Conservation (phyloP, 2,888 invertebrate species). For the Drosophila barbarae region DNA sequence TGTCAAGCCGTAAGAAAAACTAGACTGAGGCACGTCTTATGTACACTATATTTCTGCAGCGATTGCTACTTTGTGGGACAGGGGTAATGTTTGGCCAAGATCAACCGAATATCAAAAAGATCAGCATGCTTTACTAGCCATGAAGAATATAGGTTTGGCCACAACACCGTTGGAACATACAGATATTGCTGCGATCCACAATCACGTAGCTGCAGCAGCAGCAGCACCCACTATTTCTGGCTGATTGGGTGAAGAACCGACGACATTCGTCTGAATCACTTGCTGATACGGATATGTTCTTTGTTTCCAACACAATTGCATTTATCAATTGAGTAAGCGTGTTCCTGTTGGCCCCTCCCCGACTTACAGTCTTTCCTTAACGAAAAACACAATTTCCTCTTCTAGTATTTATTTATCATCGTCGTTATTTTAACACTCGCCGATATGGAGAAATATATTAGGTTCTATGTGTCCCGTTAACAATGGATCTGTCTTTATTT, state of each 20-base stretch:
- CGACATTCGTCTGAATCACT: slow-evolving; percentile 28
- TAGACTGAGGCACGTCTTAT: slow-evolving; percentile 35
- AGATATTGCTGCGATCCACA: neutral
- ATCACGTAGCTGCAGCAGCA: slow-evolving; percentile 26
- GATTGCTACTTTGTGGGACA: slow-evolving; percentile 28
- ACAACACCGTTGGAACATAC: slow-evolving; percentile 10
- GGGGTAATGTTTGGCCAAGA: slow-evolving; percentile 33
- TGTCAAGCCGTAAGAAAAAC: slow-evolving; percentile 31
- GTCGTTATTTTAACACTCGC: slow-evolving; percentile 28
- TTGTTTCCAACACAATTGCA: slow-evolving; percentile 44
- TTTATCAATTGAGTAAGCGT: slow-evolving; percentile 56
- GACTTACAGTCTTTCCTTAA: slow-evolving; percentile 11
- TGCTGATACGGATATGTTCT: slow-evolving; percentile 55
- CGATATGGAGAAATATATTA: slow-evolving; percentile 9
- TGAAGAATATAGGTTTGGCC: slow-evolving; percentile 6
- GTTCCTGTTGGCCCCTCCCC: slow-evolving; percentile 32
- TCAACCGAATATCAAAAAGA: slow-evolving; percentile 8
- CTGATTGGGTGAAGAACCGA: slow-evolving; percentile 6
- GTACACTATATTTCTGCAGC: slow-evolving; percentile 25
- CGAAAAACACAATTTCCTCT: slow-evolving; percentile 55
- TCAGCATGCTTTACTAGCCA: slow-evolving; percentile 9
- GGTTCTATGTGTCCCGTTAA: slow-evolving; percentile 52
- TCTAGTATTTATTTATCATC: slow-evolving; percentile 24
- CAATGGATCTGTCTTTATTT: slow-evolving; percentile 34
- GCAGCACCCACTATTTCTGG: slow-evolving; percentile 13